phyloP scores from a whole-genome alignment of 2,888 invertebrate species.

The Hymenopus coronatus region DNA sequence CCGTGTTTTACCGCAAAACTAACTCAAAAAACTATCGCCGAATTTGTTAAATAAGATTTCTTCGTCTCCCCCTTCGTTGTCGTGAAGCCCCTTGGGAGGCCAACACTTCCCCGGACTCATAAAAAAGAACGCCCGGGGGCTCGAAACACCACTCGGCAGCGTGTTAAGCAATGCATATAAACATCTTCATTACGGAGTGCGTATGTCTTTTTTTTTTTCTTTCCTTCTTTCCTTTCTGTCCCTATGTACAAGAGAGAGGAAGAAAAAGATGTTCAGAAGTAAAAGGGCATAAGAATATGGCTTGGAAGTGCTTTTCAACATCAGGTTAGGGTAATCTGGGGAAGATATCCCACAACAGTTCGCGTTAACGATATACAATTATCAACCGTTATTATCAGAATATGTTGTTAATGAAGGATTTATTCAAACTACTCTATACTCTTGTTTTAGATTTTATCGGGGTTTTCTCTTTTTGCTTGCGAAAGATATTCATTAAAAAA shows the following conservation, averaged over 20 bases:
- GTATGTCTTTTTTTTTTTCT: constrained; percentile 6
- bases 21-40: constrained; percentile 7
- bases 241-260: background rate
- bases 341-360: no score
- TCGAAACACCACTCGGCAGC: background rate
- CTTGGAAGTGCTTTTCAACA: no score
- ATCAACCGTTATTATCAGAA: no score
- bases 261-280: background rate
- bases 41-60: constrained; percentile 19
- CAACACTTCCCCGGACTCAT: constrained; percentile 6
- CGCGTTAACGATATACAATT: no score
- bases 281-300: background rate
- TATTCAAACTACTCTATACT: no score
- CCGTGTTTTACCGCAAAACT: constrained; percentile 2
- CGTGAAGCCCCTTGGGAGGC: background rate
- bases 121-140: background rate
- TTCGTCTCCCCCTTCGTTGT: background rate
- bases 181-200: constrained; percentile 26
- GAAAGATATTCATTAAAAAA: no score
- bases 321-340: no score
- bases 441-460: no score
- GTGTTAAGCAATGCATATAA: constrained; percentile 30
- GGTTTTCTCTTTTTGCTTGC: no score
- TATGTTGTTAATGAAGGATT: no score
- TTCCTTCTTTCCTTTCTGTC: background rate